Evolutionary conservation across 2,113 vertebrate genomes (phyloP), one percentile per base, ranked within the genome.

Genomic region (Tautogolabrus adspersus): DNA sequence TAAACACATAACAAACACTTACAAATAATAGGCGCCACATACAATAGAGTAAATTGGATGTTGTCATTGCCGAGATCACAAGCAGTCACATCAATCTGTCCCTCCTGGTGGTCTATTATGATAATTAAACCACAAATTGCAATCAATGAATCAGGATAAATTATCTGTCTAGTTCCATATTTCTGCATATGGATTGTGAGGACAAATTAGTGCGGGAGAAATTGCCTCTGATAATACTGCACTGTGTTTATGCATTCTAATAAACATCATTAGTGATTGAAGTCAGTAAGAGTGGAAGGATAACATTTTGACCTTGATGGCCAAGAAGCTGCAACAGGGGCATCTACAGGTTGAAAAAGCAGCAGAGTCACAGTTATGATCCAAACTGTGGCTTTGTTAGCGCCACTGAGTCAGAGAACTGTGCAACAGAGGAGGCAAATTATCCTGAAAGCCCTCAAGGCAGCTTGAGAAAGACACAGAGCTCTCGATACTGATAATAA

Each of bases 121-220:
- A 67, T 89, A 89, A 90, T 88, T 88, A 85, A 78, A 58, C 75
- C 64, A 72, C 80, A 84, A 90, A 88, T 89, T 89, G 66, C 73
- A 88, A 90, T 92, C 85, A 86, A 72, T 87, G 75, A 83, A 85
- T 88, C 80, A 76, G 77, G 67, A 85, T 87, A 85, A 90, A 90
- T 90, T 13, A 79, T 86, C 87, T 76, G 83, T 85, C 85, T 82
- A 6, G 37, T 83, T 75, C 63, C 54, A 86, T 87, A 79, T 86
- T 79, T 73, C 67, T 65, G 72, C 38, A 21, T 83, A 72, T 77
- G 63, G 55, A 63, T 79, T 81, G 75, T 19, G 63, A 83, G 85
- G 83, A 88, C 79, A 89, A 89, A 91, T 89, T 69, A 85, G 63
- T 60, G 9, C 40, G 26, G 72, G 30, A 81, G 68, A 77, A 83